Conservation (phyloP, 2,113 vertebrate genomes). For the Calonectris borealis region DNA sequence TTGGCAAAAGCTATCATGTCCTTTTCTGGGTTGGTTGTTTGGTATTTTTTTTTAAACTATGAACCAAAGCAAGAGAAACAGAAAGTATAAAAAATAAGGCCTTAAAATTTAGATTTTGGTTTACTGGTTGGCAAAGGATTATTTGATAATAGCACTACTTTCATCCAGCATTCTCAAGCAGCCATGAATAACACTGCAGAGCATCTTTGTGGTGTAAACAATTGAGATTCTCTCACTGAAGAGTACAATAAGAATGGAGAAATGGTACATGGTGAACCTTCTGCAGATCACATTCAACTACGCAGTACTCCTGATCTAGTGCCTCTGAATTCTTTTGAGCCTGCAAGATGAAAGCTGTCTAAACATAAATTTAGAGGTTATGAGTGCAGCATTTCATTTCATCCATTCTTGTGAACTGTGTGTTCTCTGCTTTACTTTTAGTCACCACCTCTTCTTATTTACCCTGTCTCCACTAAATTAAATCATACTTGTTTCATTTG, state of each 20-base stretch:
- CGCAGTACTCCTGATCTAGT: not conserved
- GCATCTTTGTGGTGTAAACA: not conserved
- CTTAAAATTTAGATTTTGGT: not conserved
- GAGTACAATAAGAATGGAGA: not conserved
- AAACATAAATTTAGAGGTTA: not conserved
- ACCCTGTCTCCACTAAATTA: not conserved
- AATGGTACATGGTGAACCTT: not conserved
- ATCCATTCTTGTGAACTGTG: not conserved
- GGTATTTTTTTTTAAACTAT: not conserved
- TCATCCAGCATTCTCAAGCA: not conserved
- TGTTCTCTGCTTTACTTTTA: not conserved
- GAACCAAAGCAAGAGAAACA: not conserved
- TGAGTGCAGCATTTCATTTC: not conserved
- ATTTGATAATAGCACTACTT: not conserved
- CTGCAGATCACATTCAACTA: not conserved
- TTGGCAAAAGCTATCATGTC: not conserved
- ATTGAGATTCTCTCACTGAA: not conserved
- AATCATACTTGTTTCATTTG: not conserved
- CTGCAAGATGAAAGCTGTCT: not conserved
- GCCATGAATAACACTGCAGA: not conserved
- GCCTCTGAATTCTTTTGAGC: not conserved
- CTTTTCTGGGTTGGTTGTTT: not conserved
- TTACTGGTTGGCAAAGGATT: not conserved
- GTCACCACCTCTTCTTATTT: not conserved
- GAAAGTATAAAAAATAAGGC: not conserved